Base-by-base conservation (phyloP, 1,140 invertebrate genomes). In the Dendroctonus valens region DNA sequence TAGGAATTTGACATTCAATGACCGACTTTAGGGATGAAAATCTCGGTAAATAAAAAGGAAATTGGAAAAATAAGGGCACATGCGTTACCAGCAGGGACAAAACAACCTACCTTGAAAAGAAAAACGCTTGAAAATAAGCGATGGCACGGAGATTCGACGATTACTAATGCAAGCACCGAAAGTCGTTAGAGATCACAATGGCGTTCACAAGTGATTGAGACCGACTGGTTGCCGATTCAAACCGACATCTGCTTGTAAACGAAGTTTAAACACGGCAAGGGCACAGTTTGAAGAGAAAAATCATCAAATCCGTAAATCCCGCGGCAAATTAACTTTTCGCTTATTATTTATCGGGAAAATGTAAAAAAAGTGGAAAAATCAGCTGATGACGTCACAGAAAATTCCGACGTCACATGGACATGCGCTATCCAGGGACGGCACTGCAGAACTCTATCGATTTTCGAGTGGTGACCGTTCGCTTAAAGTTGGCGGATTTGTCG, bases 161-260 rank as follows among this genome's bases (percentile, higher is more conserved):
- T 87, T 83, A 79, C 83, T 84, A 82, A 83, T 76, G 79, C 80
- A 78, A 78, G 80, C 76, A 74, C 69, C 58, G 76, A 82, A 84
- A 87, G 87, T 86, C 86, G 85, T 86, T 89, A 88, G 82, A 85
- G 87, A 80, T 85, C 86, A 89, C 87, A 89, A 89, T 89, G 87
- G 87, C 88, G 86, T 87, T 84, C 84, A 63, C 70, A 71, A 69
- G 42, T 55, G 51, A 55, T 41, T 53, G 54, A 54, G 51, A 8
- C 14, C 38, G 66, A 48, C 41, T 67, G 64, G 59, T 58, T 59
- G 62, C 60, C 64, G 64, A 15, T 57, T 62, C 57, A 50, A 58
- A 54, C 40, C 26, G 44, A 41, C 42, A 41, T 52, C 15, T 6
- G 40, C 37, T 59, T 12, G 41, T 63, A 68, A 66, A 50, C 50